Evolutionary conservation across 2,888 invertebrate genomes (phyloP).

Genomic region (Microplitis manilae): DNA sequence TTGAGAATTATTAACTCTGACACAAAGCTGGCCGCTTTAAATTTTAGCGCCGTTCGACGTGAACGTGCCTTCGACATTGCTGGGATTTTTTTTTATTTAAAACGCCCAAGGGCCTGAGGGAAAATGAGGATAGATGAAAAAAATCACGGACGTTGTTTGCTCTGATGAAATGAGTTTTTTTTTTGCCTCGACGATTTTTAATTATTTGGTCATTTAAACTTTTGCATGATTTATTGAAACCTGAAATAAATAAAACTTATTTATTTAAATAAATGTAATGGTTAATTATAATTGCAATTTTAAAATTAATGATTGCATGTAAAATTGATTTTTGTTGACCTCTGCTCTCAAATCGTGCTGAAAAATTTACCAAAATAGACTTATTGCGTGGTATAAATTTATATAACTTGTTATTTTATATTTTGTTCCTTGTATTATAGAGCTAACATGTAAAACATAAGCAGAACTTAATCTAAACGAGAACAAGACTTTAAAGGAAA

Average conservation of each 20-base stretch:
- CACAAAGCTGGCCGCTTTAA: conserved; percentile 33
- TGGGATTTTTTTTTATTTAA: conserved; percentile 20
- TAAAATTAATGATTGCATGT: background rate
- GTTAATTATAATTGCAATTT: background rate
- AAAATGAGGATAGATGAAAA: background rate
- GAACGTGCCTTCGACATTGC: conserved; percentile 48
- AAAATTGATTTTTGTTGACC: background rate
- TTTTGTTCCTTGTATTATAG: background rate
- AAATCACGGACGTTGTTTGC: background rate
- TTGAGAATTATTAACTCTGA: conserved; percentile 40
- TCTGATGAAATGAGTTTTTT: background rate
- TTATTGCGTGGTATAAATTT: conserved; percentile 2
- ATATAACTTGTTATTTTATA: background rate
- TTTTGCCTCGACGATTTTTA: background rate
- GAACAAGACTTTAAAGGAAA: background rate
- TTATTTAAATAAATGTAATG: background rate
- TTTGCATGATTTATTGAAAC: background rate
- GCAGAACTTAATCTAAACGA: background rate
- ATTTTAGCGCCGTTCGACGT: conserved; percentile 45
- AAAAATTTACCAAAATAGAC: conserved; percentile 14
- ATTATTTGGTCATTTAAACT: background rate
- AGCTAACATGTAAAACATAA: background rate
- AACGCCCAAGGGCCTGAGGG: background rate
- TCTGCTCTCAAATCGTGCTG: conserved; percentile 1
- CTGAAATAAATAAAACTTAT: background rate